Percentiles rank a stretch among this genome's conserved stretches.
These are phyloP conservation scores for Scaptomyza hsui DNA, from an alignment of 1,140 invertebrate genomes.

Conservation along the genomic window DNA sequence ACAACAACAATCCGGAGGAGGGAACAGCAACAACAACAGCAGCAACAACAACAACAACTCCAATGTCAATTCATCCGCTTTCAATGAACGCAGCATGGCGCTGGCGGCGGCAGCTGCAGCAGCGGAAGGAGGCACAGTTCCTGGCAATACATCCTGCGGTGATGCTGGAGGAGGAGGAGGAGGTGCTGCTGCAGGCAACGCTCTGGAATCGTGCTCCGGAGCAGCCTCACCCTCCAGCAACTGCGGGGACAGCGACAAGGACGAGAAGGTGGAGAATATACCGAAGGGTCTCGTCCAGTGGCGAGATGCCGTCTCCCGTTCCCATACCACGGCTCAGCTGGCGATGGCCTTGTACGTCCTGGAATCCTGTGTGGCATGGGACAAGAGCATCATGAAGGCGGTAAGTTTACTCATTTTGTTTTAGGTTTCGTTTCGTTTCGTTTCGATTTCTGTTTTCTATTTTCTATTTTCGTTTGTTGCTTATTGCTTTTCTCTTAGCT, in stretches of 20 bases:
- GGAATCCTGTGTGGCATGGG: slow-evolving; percentile 97
- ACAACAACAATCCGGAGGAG: slow-evolving; percentile 46
- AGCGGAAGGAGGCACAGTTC: slow-evolving; percentile 5
- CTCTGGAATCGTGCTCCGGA: slow-evolving; percentile 61
- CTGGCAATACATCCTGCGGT: neutral
- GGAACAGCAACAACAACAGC: slow-evolving; percentile 51
- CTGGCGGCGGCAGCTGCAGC: slow-evolving; percentile 69
- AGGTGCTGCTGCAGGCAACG: slow-evolving; percentile 11
- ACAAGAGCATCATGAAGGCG: slow-evolving; percentile 99
- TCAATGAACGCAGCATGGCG: slow-evolving; percentile 79
- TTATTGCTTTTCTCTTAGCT: slow-evolving; percentile 48
- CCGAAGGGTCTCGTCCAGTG: slow-evolving; percentile 92
- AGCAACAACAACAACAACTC: slow-evolving; percentile 28
- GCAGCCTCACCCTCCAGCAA: slow-evolving; percentile 76
- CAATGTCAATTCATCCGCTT: slow-evolving; percentile 69
- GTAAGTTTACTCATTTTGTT: slow-evolving; percentile 86
- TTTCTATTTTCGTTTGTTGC: neutral
- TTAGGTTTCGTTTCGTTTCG: slow-evolving; percentile 7
- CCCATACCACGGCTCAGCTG: slow-evolving; percentile 94
- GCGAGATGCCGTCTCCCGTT: slow-evolving; percentile 93
- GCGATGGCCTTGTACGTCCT: slow-evolving; percentile 95
- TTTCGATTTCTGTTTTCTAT: slow-evolving; percentile 26
- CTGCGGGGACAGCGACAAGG: slow-evolving; percentile 78
- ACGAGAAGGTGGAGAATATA: slow-evolving; percentile 84
- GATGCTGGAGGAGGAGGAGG: neutral